Evolutionary conservation across 2,888 invertebrate genomes (phyloP), one percentile per base, ranked within the genome.

Genomic region (Bimastos eiseni): DNA sequence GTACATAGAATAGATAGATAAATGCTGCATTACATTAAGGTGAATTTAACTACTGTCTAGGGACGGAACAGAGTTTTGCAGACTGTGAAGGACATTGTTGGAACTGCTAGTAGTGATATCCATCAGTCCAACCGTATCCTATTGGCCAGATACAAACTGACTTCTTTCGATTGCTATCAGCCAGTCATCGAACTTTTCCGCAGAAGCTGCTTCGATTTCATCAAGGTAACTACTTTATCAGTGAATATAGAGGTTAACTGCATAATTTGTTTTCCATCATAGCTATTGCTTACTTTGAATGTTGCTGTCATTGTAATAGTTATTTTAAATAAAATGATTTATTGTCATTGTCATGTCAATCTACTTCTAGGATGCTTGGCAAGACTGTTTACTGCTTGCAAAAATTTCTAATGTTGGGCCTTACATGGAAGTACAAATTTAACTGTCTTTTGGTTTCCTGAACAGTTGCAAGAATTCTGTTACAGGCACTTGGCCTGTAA

Each of bases 121-220:
- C 83, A 49, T 19, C 90, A 91, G 49, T 38, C 90, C 21, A 41
- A 86, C 30, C 88, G 89, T 17, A 38, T 92, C 21, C 88, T 91
- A 41, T 44, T 38, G 44, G n/a, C 49, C 34, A 93, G 93, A 38
- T 92, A 93, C 89, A 92, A 92, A n/a, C 93, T 95, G 86, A 93
- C 91, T 24, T 92, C 94, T 91, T 93, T 94, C 91, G 93, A 93
- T 30, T 96, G 96, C 92, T 96, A 96, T 93, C 94, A 94, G 91
- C 92, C 93, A 33, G 93, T 94, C 30, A 94, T 95, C 24, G 93
- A 93, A 84, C 91, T 93, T 90, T 95, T 95, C 91, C 93, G 94
- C 90, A 92, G 93, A 83, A 93, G 93, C 37, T 96, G 96, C 93
- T 95, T 95, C 92, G 94, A 94, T 90, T 93, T 95, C 83, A 94